phyloP scores from a whole-genome alignment of 2,888 invertebrate species.

The Entomobrya multifasciata region DNA sequence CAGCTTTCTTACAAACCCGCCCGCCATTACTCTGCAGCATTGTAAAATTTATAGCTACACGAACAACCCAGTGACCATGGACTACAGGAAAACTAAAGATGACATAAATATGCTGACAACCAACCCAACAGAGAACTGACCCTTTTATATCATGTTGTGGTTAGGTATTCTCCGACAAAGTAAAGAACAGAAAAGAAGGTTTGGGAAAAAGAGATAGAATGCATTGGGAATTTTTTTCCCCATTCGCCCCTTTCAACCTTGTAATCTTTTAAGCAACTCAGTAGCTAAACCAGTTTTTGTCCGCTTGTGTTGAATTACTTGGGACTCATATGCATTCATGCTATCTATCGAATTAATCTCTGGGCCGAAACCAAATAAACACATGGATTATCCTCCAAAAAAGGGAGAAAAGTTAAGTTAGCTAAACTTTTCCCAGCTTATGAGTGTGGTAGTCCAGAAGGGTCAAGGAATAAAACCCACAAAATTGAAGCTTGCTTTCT shows the following conservation, averaged over 20 bases:
- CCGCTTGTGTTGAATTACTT: no score
- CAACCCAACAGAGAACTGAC: not conserved
- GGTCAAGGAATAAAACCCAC: constrained; percentile 53
- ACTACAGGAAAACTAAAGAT: not conserved
- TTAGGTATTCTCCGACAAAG: not conserved
- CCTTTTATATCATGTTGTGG: constrained; percentile 6
- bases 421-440: not conserved
- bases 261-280: not conserved
- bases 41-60: constrained; percentile 23
- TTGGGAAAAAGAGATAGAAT: constrained; percentile 25
- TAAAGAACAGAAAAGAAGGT: constrained; percentile 32
- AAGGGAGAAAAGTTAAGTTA: constrained; percentile 10
- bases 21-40: not conserved
- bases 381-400: constrained; percentile 44
- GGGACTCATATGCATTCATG: no score
- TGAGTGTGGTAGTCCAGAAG: constrained; percentile 30
- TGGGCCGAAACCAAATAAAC: constrained; percentile 37
- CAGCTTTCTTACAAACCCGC: not conserved
- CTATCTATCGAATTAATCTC: not conserved
- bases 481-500: constrained; percentile 41
- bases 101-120: not conserved
- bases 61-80: not conserved
- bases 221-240: not conserved
- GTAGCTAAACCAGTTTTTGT: not conserved
- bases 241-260: not conserved